Evolutionary conservation across 2,888 invertebrate genomes (phyloP).

Genomic region (Cantharis rufa): DNA sequence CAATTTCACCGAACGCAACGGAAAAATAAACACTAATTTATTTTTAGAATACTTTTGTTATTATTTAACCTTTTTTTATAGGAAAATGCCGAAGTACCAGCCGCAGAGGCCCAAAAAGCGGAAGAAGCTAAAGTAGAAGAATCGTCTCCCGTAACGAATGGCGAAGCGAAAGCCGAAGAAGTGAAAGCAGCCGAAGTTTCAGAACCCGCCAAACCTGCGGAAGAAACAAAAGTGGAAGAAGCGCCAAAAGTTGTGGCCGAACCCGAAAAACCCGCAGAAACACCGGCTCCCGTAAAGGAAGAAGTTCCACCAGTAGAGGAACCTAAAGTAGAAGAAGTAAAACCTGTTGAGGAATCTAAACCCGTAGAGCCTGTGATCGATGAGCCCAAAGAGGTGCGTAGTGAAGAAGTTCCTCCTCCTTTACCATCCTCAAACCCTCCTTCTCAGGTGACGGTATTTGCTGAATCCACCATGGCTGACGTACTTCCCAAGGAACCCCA

Average conservation of each 20-base stretch:
- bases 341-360: conserved; percentile 27
- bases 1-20: neutral
- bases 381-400: conserved; percentile 61
- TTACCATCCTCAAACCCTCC: conserved; percentile 76
- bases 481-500: conserved; percentile 48
- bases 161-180: conserved; percentile 36
- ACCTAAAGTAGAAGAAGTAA: conserved; percentile 24
- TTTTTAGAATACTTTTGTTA: neutral
- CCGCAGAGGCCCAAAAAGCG: conserved; percentile 44
- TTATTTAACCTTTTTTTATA: conserved; percentile 27
- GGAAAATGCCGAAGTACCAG: conserved; percentile 46
- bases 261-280: conserved; percentile 36
- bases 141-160: conserved; percentile 32
- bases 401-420: conserved; percentile 71
- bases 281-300: conserved; percentile 37
- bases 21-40: neutral
- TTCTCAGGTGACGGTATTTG: conserved; percentile 75
- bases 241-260: conserved; percentile 10
- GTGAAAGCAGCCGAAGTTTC: conserved; percentile 23
- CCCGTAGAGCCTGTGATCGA: conserved; percentile 40
- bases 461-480: conserved; percentile 68
- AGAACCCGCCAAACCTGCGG: conserved; percentile 28
- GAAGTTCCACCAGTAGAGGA: conserved; percentile 25
- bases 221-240: conserved; percentile 32
- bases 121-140: conserved; percentile 38